A percentile compares a stretch with the other conserved stretches of the same genome.
These are phyloP conservation scores for Diadegma fenestrale DNA, from an alignment of 2,888 invertebrate species.

Conservation along the genomic window DNA sequence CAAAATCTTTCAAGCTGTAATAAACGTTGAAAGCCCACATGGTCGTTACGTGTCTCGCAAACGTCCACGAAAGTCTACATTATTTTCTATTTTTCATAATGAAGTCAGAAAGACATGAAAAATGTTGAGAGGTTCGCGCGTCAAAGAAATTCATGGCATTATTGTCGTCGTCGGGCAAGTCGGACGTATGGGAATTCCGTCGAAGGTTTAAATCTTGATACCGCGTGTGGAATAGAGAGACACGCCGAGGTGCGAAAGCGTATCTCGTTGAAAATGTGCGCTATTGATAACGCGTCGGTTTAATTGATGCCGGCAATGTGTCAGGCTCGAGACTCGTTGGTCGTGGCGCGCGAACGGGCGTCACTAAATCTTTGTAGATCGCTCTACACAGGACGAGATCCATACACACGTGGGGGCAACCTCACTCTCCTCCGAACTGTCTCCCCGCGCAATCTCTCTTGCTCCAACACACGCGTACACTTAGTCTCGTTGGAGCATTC, in stretches of 20 bases:
- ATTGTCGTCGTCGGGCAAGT: not conserved
- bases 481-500: slow-evolving; percentile 57
- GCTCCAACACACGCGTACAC: slow-evolving; percentile 32
- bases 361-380: slow-evolving; percentile 66
- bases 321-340: slow-evolving; percentile 59
- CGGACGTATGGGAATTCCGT: not conserved
- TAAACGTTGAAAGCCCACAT: slow-evolving; percentile 37
- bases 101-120: slow-evolving; percentile 18
- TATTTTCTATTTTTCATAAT: slow-evolving; percentile 39
- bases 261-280: slow-evolving; percentile 34
- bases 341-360: slow-evolving; percentile 42
- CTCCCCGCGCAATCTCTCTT: slow-evolving; percentile 11
- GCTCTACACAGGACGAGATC: slow-evolving; percentile 42
- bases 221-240: slow-evolving; percentile 2
- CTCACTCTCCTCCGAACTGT: slow-evolving; percentile 22
- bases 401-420: slow-evolving; percentile 15
- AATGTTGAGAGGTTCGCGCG: slow-evolving; percentile 50
- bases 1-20: slow-evolving; percentile 38
- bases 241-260: slow-evolving; percentile 43
- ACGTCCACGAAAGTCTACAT: slow-evolving; percentile 5
- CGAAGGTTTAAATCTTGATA: slow-evolving; percentile 29
- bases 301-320: slow-evolving; percentile 67
- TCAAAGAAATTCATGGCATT: slow-evolving; percentile 11
- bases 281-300: slow-evolving; percentile 69
- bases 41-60: not conserved